A percentile compares a stretch with the other conserved stretches of the same genome.
phyloP scores from a whole-genome alignment of 2,797 vertebrate genomes.

The Numenius phaeopus region DNA sequence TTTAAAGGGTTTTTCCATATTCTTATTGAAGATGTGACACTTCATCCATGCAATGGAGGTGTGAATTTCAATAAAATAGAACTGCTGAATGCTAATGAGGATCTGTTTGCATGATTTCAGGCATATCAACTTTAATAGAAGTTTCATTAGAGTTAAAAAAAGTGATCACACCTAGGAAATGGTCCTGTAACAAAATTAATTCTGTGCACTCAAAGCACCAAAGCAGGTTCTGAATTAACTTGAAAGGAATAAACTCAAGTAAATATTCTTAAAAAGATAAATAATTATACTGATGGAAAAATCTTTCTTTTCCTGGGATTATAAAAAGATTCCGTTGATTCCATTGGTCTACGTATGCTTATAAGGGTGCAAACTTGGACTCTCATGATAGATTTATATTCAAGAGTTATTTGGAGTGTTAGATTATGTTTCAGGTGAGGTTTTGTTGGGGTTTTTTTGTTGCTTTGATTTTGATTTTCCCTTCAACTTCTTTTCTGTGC shows the following conservation, averaged over 20 bases:
- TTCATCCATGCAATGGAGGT: background rate
- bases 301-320: background rate
- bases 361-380: background rate
- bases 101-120: background rate
- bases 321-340: background rate
- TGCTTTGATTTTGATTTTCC: background rate
- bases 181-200: background rate
- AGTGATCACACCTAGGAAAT: conserved; percentile 4
- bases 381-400: background rate
- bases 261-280: background rate
- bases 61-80: conserved; percentile 12
- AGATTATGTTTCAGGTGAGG: background rate
- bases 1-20: background rate
- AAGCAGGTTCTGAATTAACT: background rate
- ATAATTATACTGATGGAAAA: background rate
- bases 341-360: background rate
- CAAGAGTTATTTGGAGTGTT: accelerated
- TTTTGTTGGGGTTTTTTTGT: accelerated
- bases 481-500: background rate
- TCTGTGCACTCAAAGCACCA: background rate
- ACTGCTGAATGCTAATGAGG: background rate
- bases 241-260: background rate
- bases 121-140: conserved; percentile 1
- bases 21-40: background rate
- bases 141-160: conserved; percentile 1